These are phyloP conservation scores for Myodes glareolus DNA, from an alignment of 2,113 vertebrate genomes.

Conservation along the genomic window DNA sequence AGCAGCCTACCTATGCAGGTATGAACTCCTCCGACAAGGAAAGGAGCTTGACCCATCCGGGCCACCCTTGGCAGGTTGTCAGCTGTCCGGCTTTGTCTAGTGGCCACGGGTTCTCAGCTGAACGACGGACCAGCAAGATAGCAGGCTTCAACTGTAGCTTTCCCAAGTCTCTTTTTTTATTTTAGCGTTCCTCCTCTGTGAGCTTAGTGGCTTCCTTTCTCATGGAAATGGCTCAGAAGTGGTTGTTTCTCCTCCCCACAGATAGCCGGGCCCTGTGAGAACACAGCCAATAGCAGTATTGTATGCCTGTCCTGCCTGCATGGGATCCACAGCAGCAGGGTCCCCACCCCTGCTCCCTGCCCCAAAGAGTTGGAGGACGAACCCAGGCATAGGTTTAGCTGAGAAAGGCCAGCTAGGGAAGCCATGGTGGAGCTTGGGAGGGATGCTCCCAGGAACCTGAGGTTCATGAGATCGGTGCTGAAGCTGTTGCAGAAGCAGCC, in stretches of 20 bases:
- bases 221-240: background rate
- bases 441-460: accelerated
- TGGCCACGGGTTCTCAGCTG: accelerated
- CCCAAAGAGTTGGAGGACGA: background rate
- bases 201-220: background rate
- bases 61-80: background rate
- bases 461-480: accelerated
- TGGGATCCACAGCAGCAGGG: background rate
- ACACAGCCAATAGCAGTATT: background rate
- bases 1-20: background rate
- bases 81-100: background rate
- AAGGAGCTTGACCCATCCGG: background rate
- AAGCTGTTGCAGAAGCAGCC: background rate
- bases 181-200: background rate
- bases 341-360: background rate
- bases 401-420: background rate
- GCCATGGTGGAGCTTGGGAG: background rate
- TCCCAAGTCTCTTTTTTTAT: background rate
- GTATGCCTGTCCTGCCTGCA: background rate
- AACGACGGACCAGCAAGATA: background rate
- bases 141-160: background rate
- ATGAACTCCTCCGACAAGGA: accelerated
- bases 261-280: background rate
- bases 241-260: background rate
- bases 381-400: background rate